Conservation (phyloP, 2,113 vertebrate genomes). For the Alethe castanea region DNA sequence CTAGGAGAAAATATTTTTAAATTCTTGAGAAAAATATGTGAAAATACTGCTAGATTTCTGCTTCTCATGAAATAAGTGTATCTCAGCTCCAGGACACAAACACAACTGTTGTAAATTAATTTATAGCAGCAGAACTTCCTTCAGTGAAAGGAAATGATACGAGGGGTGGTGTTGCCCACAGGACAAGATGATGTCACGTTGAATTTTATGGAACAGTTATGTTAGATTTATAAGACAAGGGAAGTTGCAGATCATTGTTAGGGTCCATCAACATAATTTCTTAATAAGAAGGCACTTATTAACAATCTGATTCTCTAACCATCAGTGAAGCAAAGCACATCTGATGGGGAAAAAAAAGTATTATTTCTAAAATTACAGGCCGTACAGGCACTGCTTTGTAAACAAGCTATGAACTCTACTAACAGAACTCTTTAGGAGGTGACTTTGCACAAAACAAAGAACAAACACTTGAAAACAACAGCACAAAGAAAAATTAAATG, state of each 20-base stretch:
- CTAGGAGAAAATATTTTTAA: neutral
- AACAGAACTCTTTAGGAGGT: neutral
- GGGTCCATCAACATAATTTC: neutral
- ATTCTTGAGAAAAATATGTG: neutral
- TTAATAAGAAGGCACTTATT: neutral
- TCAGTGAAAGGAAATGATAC: neutral
- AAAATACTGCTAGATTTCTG: neutral
- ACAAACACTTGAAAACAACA: neutral
- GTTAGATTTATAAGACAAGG: neutral
- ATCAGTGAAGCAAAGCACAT: neutral
- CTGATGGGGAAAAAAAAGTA: neutral
- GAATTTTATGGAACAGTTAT: neutral
- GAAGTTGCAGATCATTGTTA: neutral
- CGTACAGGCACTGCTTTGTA: neutral
- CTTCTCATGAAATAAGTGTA: neutral
- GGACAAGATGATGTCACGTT: neutral
- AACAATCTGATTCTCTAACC: neutral
- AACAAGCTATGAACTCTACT: neutral
- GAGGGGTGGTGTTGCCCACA: fast-evolving
- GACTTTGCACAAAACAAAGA: neutral
- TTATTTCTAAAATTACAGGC: neutral
- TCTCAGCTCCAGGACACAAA: neutral
- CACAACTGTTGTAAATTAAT: neutral
- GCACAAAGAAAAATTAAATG: neutral
- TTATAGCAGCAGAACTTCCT: neutral